phyloP scores from a whole-genome alignment of 1,140 invertebrate genomes.

The Delia radicum region DNA sequence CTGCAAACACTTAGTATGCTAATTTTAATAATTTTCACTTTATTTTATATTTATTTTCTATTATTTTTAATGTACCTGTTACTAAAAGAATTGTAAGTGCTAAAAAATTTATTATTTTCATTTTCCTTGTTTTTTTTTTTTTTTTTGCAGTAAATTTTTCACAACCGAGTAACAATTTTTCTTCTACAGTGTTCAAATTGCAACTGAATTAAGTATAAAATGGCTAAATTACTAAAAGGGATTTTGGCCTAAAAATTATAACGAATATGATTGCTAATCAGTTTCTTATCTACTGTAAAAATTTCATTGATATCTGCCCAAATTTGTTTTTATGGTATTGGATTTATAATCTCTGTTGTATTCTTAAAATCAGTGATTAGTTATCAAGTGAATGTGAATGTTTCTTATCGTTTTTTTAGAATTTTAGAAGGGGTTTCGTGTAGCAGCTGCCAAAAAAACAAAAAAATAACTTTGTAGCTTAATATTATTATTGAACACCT shows the following conservation, averaged over 20 bases:
- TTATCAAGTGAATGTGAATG: too few relatives aligned
- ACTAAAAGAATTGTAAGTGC: not conserved
- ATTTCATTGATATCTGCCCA: not conserved
- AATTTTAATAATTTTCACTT: not conserved
- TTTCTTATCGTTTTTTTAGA: not conserved
- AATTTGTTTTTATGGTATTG: not conserved
- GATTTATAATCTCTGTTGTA: too few relatives aligned
- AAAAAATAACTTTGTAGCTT: not conserved
- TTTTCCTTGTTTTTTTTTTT: not conserved
- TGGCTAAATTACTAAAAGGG: too few relatives aligned
- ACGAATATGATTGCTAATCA: not conserved
- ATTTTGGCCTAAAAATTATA: not conserved
- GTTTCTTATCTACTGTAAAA: not conserved
- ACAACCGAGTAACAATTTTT: not conserved
- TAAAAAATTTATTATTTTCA: not conserved
- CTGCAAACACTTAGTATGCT: not conserved
- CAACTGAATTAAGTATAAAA: not conserved
- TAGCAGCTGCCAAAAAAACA: not conserved
- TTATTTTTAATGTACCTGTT: not conserved
- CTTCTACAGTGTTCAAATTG: not conserved
- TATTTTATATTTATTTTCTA: not conserved
- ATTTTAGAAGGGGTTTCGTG: not conserved
- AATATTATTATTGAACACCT: slow-evolving; percentile 6
- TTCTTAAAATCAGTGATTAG: too few relatives aligned
- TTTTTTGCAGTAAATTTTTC: not conserved